A percentile compares a stretch with the other conserved stretches of the same genome.
Conservation (phyloP, 2,797 vertebrate species). For the Rallus crepitans region DNA sequence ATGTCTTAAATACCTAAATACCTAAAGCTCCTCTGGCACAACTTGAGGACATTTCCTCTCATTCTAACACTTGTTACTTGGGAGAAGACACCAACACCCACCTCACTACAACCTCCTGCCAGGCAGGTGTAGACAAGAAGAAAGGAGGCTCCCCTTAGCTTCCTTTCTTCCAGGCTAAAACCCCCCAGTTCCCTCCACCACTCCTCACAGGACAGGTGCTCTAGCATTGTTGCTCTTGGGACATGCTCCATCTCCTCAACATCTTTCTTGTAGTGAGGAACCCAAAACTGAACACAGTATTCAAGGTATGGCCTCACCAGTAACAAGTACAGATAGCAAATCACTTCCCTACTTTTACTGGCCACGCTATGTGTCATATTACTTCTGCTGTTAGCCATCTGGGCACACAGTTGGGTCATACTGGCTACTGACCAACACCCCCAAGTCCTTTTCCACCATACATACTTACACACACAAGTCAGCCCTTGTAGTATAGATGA, state of each 20-base stretch:
- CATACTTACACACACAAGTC: not conserved
- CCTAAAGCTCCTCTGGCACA: not conserved
- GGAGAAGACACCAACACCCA: rapidly evolving
- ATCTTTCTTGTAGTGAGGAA: not conserved
- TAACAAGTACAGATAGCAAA: rapidly evolving
- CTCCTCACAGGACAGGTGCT: rapidly evolving
- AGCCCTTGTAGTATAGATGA: not conserved
- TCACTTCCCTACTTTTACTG: not conserved
- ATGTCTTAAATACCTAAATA: not conserved
- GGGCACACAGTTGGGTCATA: no score
- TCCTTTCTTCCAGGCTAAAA: not conserved
- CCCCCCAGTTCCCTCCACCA: rapidly evolving
- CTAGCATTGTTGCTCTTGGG: rapidly evolving
- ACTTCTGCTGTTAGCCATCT: not conserved
- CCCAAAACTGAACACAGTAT: not conserved
- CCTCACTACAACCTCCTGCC: not conserved
- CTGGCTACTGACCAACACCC: rapidly evolving
- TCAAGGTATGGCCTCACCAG: rapidly evolving
- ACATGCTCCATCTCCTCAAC: rapidly evolving
- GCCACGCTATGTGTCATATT: rapidly evolving
- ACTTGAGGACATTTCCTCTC: rapidly evolving
- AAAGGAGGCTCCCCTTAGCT: not conserved
- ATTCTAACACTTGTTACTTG: not conserved
- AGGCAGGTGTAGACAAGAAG: rapidly evolving
- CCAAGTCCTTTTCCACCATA: not conserved